Evolutionary conservation across 2,888 invertebrate species (phyloP).

Genomic region (Chrysina gloriosa): DNA sequence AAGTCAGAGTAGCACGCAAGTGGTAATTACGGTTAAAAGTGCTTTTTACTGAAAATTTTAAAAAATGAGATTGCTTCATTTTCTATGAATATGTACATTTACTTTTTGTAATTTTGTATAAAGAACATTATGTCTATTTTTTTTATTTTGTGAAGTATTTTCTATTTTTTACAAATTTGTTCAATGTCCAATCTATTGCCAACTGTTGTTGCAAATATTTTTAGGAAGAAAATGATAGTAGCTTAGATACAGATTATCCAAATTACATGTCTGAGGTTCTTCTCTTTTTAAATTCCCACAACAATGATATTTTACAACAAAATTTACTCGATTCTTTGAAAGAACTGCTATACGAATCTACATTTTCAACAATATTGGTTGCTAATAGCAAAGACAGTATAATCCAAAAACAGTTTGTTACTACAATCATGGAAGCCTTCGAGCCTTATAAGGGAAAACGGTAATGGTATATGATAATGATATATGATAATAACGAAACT

Average conservation of each 20-base stretch:
- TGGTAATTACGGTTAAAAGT: too few relatives aligned
- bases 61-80: too few relatives aligned
- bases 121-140: too few relatives aligned
- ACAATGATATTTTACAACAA: slow-evolving; percentile 68
- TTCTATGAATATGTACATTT: too few relatives aligned
- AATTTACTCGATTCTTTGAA: slow-evolving; percentile 68
- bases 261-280: slow-evolving; percentile 62
- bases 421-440: slow-evolving; percentile 62
- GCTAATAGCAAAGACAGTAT: slow-evolving; percentile 59
- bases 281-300: slow-evolving; percentile 68
- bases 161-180: too few relatives aligned
- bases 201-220: not conserved
- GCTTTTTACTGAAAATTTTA: too few relatives aligned
- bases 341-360: slow-evolving; percentile 65
- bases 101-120: too few relatives aligned
- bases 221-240: slow-evolving; percentile 32
- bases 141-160: too few relatives aligned
- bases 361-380: slow-evolving; percentile 52
- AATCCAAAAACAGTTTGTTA: slow-evolving; percentile 65
- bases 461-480: slow-evolving; percentile 53
- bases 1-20: too few relatives aligned
- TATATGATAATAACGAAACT: too few relatives aligned
- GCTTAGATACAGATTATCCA: slow-evolving; percentile 39
- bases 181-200: too few relatives aligned
- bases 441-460: slow-evolving; percentile 64